These are phyloP conservation scores for Indicator indicator DNA, from an alignment of 2,113 vertebrate species.

Conservation along the genomic window DNA sequence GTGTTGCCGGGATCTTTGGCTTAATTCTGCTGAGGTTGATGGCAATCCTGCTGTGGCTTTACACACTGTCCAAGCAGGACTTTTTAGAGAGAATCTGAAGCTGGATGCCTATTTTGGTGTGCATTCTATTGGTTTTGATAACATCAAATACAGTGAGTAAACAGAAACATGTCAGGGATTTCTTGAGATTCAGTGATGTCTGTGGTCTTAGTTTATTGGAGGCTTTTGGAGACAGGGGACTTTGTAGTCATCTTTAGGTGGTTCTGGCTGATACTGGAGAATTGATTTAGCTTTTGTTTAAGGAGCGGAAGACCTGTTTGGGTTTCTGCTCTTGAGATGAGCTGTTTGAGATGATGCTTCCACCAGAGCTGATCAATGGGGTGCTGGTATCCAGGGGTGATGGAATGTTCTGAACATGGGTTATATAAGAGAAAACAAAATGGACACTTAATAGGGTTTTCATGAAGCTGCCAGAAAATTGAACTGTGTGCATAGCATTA, in stretches of 20 bases:
- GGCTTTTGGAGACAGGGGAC: neutral
- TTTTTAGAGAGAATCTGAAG: neutral
- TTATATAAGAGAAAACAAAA: neutral
- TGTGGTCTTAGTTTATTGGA: neutral
- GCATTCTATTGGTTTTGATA: neutral
- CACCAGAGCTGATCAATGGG: fast-evolving
- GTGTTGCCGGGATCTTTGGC: neutral
- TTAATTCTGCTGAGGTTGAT: neutral
- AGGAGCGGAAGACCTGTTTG: neutral
- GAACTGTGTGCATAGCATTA: neutral
- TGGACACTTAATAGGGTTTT: neutral
- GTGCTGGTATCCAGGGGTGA: neutral
- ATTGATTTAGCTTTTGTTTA: neutral
- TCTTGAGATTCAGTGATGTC: neutral
- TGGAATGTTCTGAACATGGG: fast-evolving
- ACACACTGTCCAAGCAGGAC: neutral
- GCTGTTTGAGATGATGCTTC: neutral
- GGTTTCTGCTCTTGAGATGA: neutral
- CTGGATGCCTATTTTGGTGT: neutral
- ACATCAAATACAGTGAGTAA: fast-evolving
- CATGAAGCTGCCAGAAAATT: neutral
- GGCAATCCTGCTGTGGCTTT: neutral
- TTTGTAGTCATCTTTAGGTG: neutral
- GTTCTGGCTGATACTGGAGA: neutral
- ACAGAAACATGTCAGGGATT: fast-evolving